Evolutionary conservation across 92 coral and sea anemone species (phyloP).

Genomic region (Isaurus tuberculatus): DNA sequence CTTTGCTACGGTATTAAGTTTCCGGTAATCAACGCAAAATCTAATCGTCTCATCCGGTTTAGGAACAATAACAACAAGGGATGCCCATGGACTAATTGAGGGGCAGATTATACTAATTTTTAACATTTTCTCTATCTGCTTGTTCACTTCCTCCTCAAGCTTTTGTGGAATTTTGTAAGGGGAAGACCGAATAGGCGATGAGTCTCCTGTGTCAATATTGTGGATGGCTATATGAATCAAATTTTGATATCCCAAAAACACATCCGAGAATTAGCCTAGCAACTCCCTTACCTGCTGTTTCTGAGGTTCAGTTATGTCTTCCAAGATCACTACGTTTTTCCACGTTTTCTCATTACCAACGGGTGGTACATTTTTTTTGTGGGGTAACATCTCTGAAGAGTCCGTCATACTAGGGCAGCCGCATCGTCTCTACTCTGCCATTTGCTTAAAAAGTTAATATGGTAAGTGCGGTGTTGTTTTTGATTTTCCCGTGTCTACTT

Average conservation of each 20-base stretch:
- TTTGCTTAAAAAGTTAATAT: conserved; percentile 51
- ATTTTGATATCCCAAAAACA: conserved; percentile 33
- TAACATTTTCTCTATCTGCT: conserved; percentile 54
- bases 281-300: neutral
- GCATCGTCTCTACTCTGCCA: conserved; percentile 20
- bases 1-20: neutral
- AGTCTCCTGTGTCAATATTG: conserved; percentile 46
- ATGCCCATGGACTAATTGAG: conserved; percentile 66
- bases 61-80: conserved; percentile 62
- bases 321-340: conserved; percentile 42
- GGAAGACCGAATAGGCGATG: conserved; percentile 46
- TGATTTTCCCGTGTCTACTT: conserved; percentile 38
- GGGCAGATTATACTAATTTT: conserved; percentile 53
- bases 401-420: conserved; percentile 2
- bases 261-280: conserved; percentile 45
- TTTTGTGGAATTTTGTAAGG: conserved; percentile 61
- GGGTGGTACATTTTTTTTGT: conserved; percentile 49
- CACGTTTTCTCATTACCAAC: conserved; percentile 41
- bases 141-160: conserved; percentile 30
- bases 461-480: conserved; percentile 36
- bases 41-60: conserved; percentile 64
- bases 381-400: conserved; percentile 14
- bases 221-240: conserved; percentile 21
- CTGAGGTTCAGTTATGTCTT: conserved; percentile 27
- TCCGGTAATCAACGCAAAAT: conserved; percentile 13